Evolutionary conservation across 2,888 invertebrate genomes (phyloP), one percentile per base, ranked within the genome.

Genomic region (Harpalus rufipes): DNA sequence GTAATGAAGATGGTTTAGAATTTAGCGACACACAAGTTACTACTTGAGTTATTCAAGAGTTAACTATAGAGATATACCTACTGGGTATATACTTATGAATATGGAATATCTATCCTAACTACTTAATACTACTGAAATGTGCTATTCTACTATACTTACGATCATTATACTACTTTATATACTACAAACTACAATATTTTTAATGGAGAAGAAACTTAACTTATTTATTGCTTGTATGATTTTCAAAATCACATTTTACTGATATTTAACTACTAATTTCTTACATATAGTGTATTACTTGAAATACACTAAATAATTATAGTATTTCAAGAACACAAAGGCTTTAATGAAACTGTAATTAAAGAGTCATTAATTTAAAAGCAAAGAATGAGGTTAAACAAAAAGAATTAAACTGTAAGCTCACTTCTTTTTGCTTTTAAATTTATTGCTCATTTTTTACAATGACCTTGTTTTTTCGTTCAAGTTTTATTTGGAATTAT

Each of bases 1-100:
- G 68, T 39, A 68, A 39, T 68, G 39, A 68, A 68, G 32, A 14
- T 2, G 18, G 25, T 63, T 63, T 63, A 12, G 21, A 56, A 56
- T 56, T 56, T 56, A 56, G 56, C 1, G 14, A 14, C 56, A 56
- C n/a, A 56, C 16, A 16, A 59, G 59, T 63, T 63, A 25, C 63
- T 63, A 21, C 63, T 63, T 63, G 63, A 63, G 18, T 61, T 61
- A 56, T 56, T 14, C n/a, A 56, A 16, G 61, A 18, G 10, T 61
- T 6, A 61, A 21, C 21, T 21, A n/a, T n/a, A 21, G 21, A 21
- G 21, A 32, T 32, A 32, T 32, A 32, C 32, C 32, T 32, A 32
- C 32, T 32, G 0, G 32, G 32, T 32, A 32, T 32, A 32, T 32
- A 25, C 3, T 32, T 1, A 32, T 32, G 32, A 32, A 32, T 32